phyloP scores from a whole-genome alignment of 1,140 invertebrate species.

The Neodiprion virginianus region DNA sequence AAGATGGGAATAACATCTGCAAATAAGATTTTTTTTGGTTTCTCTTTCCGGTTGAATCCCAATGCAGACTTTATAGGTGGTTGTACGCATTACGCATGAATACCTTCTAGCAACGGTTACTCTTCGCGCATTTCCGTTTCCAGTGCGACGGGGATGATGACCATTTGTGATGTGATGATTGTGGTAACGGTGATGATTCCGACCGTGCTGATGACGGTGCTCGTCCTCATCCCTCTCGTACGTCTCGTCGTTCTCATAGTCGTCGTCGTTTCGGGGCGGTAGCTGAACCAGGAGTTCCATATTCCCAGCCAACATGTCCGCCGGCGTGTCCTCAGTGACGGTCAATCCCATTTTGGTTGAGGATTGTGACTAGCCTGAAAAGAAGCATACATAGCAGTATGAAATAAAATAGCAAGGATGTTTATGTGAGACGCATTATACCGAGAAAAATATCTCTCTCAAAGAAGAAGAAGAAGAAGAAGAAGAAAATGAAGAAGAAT shows the following conservation, averaged over 20 bases:
- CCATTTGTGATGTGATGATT: background rate
- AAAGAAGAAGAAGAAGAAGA: background rate
- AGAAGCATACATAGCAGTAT: too few species aligned
- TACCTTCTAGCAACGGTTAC: background rate
- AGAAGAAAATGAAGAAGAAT: constrained; percentile 15
- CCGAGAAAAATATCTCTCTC: too few species aligned
- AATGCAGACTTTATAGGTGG: too few species aligned
- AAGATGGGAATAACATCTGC: too few species aligned
- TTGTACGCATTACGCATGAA: background rate
- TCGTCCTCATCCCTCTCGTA: background rate
- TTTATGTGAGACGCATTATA: too few species aligned
- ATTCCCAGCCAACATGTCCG: constrained; percentile 77
- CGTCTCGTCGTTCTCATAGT: background rate
- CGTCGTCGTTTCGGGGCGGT: constrained; percentile 50
- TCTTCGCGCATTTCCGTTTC: background rate
- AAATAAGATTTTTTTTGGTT: too few species aligned
- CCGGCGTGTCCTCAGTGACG: constrained; percentile 77
- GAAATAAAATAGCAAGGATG: too few species aligned
- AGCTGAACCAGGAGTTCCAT: constrained; percentile 77
- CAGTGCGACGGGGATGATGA: background rate
- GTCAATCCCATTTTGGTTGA: constrained; percentile 62
- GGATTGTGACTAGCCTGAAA: constrained; percentile 18
- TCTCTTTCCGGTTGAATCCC: too few species aligned
- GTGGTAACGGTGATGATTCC: background rate
- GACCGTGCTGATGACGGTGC: background rate